Evolutionary conservation across 2,797 vertebrate species (phyloP).

Genomic region (Coluber constrictor): DNA sequence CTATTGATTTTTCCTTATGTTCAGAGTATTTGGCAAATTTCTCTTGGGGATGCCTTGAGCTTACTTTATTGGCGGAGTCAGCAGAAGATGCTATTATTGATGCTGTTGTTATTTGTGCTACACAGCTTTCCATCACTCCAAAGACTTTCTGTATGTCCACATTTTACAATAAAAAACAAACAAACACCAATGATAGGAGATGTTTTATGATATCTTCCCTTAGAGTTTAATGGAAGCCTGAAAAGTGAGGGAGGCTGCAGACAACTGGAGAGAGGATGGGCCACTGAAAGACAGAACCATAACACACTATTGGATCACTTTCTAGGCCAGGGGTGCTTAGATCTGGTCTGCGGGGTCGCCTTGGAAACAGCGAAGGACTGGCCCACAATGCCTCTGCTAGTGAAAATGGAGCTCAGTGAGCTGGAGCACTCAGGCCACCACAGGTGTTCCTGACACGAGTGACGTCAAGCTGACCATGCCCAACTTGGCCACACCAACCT

Average conservation of each 20-base stretch:
- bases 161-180: not conserved
- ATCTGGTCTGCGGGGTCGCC: no score
- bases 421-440: no score
- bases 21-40: not conserved
- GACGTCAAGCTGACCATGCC: no score
- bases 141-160: not conserved
- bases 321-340: not conserved
- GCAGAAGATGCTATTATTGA: not conserved
- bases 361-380: no score
- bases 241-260: not conserved
- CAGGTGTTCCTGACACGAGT: no score
- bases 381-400: no score
- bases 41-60: not conserved
- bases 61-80: not conserved
- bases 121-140: not conserved
- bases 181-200: not conserved
- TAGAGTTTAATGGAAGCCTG: not conserved
- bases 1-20: not conserved
- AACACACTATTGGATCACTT: not conserved
- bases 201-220: not conserved
- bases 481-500: no score
- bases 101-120: not conserved
- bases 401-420: no score
- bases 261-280: not conserved
- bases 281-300: not conserved